Base-by-base conservation (phyloP, 2,113 vertebrate genomes). In the Orientallactaga bullata region DNA sequence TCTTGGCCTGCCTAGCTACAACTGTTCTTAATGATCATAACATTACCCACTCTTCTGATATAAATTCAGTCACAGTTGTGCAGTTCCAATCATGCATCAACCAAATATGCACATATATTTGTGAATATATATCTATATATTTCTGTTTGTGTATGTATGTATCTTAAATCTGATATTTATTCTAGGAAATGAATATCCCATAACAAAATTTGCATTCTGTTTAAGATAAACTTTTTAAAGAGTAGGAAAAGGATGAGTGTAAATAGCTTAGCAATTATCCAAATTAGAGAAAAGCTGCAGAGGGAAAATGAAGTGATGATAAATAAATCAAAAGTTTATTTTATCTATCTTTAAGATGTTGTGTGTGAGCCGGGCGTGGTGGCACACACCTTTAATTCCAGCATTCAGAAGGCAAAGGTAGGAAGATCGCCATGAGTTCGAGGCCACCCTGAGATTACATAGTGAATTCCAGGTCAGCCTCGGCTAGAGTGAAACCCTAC, bases 1-100 rank as follows among this genome's bases (percentile, higher is more conserved):
- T 95, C 95, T 94, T 95, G 93, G 95, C 47, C 92, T 88, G 65
- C 35, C 87, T 16, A 96, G 73, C 87, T 97, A 90, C 87, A 96
- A 92, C 80, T 26, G 20, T 92, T 94, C 95, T 94, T 95, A 97
- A 95, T 26, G 68, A 92, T 92, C 63, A 87, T 90, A 95, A 96
- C 90, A 89, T 94, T 81, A 79, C 65, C 76, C 86, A 95, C 39
- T 78, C 95, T 92, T 96, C 80, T 92, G 28, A 95, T 96, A 95
- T 88, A 96, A 97, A 95, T 96, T 90, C 3, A 37, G 30, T 72
- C 82, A 81, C 65, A 93, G 68, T 74, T 89, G 89, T 24, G 4
- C 39, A 83, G 37, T 1, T 80, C 10, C 3, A 13, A 92, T 87
- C 20, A 87, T 2, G 0, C 17, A 80, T 84, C 91, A 61, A 60